These are phyloP conservation scores for Chelon labrosus DNA, from an alignment of 2,797 vertebrate species.

Conservation along the genomic window DNA sequence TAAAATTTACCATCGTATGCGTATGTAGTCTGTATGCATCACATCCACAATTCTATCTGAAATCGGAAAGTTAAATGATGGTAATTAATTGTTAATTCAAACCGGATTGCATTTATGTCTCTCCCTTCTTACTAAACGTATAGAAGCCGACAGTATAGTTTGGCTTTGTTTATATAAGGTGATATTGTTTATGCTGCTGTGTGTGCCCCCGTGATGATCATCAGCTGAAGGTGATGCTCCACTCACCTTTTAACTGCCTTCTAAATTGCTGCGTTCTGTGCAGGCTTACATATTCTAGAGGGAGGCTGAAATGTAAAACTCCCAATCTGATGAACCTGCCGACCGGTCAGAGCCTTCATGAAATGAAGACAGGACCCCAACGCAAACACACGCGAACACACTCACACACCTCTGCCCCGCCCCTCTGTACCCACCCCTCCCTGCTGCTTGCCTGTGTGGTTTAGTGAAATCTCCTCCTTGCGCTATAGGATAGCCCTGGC, in stretches of 20 bases:
- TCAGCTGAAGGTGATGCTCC: conserved; percentile 20
- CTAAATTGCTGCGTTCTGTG: conserved; percentile 28
- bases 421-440: conserved; percentile 11
- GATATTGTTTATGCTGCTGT: conserved; percentile 4
- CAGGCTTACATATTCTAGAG: conserved; percentile 15
- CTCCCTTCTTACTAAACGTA: background rate
- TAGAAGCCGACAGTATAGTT: background rate
- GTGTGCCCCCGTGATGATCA: conserved; percentile 13
- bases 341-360: conserved; percentile 47
- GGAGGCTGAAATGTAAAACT: conserved; percentile 51
- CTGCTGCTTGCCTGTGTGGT: conserved; percentile 54
- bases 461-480: conserved; percentile 66
- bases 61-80: background rate
- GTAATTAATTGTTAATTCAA: background rate
- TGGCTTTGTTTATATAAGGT: background rate
- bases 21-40: background rate
- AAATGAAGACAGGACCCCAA: conserved; percentile 57
- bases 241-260: conserved; percentile 47
- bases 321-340: conserved; percentile 69
- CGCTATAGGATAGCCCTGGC: conserved; percentile 58
- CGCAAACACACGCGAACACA: conserved; percentile 1
- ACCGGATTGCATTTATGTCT: background rate
- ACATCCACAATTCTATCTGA: background rate
- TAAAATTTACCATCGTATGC: background rate
- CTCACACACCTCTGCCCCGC: background rate